These are phyloP conservation scores for Pachycephala philippinensis DNA, from an alignment of 2,113 vertebrate genomes.

Conservation along the genomic window DNA sequence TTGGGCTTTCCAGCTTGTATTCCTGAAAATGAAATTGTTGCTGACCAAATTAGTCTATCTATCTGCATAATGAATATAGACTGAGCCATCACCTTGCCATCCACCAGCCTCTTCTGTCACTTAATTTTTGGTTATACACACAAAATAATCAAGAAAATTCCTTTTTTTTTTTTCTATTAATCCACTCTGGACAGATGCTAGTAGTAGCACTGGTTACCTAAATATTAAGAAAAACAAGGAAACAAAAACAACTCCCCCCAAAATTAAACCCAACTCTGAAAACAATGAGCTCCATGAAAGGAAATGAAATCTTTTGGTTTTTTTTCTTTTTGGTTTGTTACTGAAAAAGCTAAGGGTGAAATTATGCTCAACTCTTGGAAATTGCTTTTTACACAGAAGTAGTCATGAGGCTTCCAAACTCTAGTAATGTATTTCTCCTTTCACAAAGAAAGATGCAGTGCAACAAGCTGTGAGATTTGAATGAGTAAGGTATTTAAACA, in stretches of 20 bases:
- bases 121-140: background rate
- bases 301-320: background rate
- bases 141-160: background rate
- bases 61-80: background rate
- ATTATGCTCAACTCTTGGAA: background rate
- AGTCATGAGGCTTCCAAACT: fast-evolving
- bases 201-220: background rate
- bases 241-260: fast-evolving
- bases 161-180: background rate
- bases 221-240: background rate
- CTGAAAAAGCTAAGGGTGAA: background rate
- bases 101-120: background rate
- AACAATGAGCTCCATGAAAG: background rate
- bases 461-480: background rate
- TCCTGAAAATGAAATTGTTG: background rate
- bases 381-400: background rate
- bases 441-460: background rate
- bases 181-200: background rate
- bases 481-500: background rate
- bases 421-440: background rate
- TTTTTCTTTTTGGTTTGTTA: background rate
- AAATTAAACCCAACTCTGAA: background rate
- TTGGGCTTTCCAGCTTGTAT: background rate
- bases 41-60: background rate
- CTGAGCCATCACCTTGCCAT: background rate